Conservation (phyloP, 2,888 invertebrate species). For the Drosophila kanekoi region DNA sequence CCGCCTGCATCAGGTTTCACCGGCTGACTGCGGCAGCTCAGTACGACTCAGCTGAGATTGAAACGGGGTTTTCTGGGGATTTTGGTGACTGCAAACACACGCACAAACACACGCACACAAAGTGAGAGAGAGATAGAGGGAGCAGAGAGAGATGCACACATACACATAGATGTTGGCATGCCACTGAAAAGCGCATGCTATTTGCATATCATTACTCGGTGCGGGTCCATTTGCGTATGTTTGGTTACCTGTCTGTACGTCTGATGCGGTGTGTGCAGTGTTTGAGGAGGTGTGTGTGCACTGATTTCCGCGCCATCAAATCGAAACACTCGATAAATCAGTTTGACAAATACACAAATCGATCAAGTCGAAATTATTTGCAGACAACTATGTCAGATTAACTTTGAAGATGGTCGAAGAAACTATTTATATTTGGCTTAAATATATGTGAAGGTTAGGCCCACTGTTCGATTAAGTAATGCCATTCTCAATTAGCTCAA, state of each 20-base stretch:
- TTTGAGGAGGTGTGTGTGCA: conserved; percentile 27
- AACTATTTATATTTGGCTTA: neutral
- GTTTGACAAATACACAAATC: conserved; percentile 71
- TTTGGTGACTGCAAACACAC: conserved; percentile 48
- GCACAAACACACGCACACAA: neutral
- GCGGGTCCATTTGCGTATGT: conserved; percentile 43
- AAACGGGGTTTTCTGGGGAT: conserved; percentile 68
- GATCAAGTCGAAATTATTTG: conserved; percentile 61
- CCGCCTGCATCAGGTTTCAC: conserved; percentile 37
- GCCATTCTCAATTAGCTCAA: conserved; percentile 42
- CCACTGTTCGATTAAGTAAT: conserved; percentile 14
- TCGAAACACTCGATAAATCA: conserved; percentile 72
- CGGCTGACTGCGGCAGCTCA: conserved; percentile 58
- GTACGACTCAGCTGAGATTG: conserved; percentile 70
- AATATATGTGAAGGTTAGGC: neutral
- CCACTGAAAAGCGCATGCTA: conserved; percentile 71
- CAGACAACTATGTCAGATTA: conserved; percentile 25
- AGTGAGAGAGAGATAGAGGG: neutral
- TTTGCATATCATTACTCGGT: conserved; percentile 75
- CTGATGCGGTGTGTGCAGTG: conserved; percentile 1
- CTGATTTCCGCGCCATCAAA: conserved; percentile 69
- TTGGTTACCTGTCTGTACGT: conserved; percentile 22
- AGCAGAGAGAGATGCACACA: neutral
- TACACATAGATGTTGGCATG: conserved; percentile 20
- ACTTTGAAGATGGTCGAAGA: neutral